These are phyloP conservation scores for Turdus rufiventris DNA, from an alignment of 2,113 vertebrate species.

Conservation along the genomic window DNA sequence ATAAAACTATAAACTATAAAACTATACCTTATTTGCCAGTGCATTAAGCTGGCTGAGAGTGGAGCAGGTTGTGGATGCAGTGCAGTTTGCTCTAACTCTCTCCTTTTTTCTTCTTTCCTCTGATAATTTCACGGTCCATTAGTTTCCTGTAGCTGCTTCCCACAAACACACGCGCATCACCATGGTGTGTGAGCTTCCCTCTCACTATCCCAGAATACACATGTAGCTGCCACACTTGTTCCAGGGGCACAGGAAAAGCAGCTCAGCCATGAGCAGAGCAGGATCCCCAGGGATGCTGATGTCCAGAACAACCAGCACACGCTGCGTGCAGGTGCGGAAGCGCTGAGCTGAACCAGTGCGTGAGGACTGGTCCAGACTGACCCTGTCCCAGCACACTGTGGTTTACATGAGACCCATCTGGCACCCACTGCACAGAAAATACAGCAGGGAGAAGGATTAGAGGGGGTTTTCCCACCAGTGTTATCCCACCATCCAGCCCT, in stretches of 20 bases:
- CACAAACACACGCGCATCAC: neutral
- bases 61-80: neutral
- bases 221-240: neutral
- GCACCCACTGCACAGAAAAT: neutral
- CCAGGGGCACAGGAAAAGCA: rapidly evolving
- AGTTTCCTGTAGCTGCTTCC: neutral
- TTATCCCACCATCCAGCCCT: neutral
- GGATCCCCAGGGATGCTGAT: neutral
- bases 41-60: neutral
- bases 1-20: neutral
- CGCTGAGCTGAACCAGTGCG: neutral
- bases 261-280: neutral
- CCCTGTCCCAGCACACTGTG: rapidly evolving
- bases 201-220: neutral
- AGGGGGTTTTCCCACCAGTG: neutral
- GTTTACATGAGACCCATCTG: neutral
- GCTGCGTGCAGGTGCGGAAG: rapidly evolving
- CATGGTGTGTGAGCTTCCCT: neutral
- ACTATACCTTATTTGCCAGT: neutral
- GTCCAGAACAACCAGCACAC: no score
- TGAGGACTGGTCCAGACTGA: neutral
- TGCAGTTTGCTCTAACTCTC: neutral
- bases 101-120: neutral
- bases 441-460: neutral
- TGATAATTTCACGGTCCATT: slow-evolving; percentile 36